Evolutionary conservation across 64 coral and sea anemone species (phyloP), one percentile per base, ranked within the genome.

Genomic region (Montipora capricornis): DNA sequence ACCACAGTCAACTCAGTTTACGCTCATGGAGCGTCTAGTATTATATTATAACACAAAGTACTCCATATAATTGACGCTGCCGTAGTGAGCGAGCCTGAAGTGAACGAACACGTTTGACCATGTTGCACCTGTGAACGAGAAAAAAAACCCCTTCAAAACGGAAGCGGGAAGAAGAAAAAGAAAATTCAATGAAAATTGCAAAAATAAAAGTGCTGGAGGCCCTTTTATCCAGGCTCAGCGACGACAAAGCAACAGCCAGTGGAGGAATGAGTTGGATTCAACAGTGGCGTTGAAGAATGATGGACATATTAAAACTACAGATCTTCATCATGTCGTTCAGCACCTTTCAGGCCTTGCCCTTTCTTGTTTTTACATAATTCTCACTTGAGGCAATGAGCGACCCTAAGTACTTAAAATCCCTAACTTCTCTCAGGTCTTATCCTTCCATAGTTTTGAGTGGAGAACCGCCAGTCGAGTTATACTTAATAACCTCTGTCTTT

Each of bases 241-340:
- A 57, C 10, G 53, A 57, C 53, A 57, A 57, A 57, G 2, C 53
- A 57, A 57, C 53, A 57, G 0, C 53, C 53, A 57, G 53, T 3
- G 53, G 53, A 57, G 53, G 53, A 57, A 57, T 57, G 53, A 57
- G 53, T 57, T 57, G 3, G 68, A 74, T 67, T 88, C 85, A 24
- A 88, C 87, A 51, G 87, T 89, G 17, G 74, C 87, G 29, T 74
- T 26, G 29, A 89, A 89, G 87, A 89, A 77, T 55, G 49, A 47
- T 73, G 46, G 69, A 26, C 49, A 89, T 73, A 44, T 62, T 89
- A 7, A 74, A 89, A 14, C 44, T 75, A 0, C 85, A 88, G 14
- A 74, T 70, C 29, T 22, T 24, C 14, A 8, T 88, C 85, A 20
- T 88, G 47, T 88, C 68, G 66, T 88, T 88, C 67, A 88, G 66